Percentiles rank a stretch among this genome's conserved stretches.
Conservation (phyloP, 2,797 vertebrate genomes). For the Lacerta agilis region DNA sequence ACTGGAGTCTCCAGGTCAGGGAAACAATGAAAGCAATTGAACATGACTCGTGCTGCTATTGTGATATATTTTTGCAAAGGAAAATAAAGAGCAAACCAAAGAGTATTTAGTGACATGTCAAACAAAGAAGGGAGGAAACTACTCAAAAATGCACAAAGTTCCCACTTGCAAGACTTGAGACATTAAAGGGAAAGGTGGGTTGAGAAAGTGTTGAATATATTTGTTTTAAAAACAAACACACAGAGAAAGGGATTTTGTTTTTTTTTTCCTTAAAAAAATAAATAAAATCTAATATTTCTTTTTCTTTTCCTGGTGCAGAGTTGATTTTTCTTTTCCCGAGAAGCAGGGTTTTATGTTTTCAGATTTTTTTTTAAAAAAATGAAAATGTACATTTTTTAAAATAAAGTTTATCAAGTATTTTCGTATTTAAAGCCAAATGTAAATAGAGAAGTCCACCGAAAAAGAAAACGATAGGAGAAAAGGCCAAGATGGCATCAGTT, state of each 20-base stretch:
- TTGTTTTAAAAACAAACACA: slow-evolving; percentile 60
- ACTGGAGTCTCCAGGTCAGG: slow-evolving; percentile 59
- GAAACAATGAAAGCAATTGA: slow-evolving; percentile 68
- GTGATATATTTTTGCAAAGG: slow-evolving; percentile 75
- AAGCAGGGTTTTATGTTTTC: slow-evolving; percentile 62
- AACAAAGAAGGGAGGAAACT: slow-evolving; percentile 49
- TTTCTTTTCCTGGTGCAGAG: slow-evolving; percentile 77
- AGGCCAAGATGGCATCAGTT: slow-evolving; percentile 72
- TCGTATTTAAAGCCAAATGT: slow-evolving; percentile 93
- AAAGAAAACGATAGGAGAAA: slow-evolving; percentile 72
- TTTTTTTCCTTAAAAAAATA: neutral
- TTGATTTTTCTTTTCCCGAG: slow-evolving; percentile 63
- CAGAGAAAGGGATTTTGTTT: slow-evolving; percentile 30
- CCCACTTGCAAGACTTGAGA: slow-evolving; percentile 68
- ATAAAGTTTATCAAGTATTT: slow-evolving; percentile 87
- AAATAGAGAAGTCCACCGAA: slow-evolving; percentile 82
- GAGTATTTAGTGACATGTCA: slow-evolving; percentile 84
- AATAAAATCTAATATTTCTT: slow-evolving; percentile 48
- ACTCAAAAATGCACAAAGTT: slow-evolving; percentile 55
- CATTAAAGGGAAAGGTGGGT: slow-evolving; percentile 45
- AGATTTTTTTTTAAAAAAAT: slow-evolving; percentile 76
- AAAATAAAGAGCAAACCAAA: slow-evolving; percentile 86
- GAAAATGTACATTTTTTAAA: slow-evolving; percentile 81
- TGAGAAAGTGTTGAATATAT: slow-evolving; percentile 18
- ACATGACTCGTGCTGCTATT: slow-evolving; percentile 90